Conservation (phyloP, 2,797 vertebrate species). For the Zalophus californianus region DNA sequence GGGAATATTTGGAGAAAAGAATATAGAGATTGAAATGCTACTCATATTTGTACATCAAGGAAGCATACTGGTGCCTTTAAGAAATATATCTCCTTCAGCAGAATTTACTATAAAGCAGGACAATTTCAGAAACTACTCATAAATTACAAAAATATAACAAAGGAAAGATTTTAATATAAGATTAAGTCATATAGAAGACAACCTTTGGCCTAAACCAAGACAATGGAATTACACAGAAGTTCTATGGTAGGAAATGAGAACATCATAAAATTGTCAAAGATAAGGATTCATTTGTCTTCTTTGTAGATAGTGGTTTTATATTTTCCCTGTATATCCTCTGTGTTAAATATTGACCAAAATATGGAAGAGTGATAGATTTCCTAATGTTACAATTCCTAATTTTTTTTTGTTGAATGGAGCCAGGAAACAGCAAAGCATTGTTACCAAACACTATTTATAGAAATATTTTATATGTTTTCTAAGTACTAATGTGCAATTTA, state of each 20-base stretch:
- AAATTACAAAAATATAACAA: slow-evolving; percentile 4
- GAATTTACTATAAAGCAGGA: not conserved
- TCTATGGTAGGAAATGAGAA: slow-evolving; percentile 29
- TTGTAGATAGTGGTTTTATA: not conserved
- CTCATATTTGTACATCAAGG: not conserved
- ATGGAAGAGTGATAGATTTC: slow-evolving; percentile 10
- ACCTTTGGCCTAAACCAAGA: not conserved
- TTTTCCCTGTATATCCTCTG: not conserved
- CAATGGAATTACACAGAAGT: not conserved
- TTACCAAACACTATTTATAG: not conserved
- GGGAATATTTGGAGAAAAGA: not conserved
- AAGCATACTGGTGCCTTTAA: not conserved
- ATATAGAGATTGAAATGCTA: not conserved
- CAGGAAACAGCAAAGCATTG: not conserved
- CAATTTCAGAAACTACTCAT: not conserved
- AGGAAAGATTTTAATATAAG: slow-evolving; percentile 21
- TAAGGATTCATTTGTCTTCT: not conserved
- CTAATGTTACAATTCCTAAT: not conserved
- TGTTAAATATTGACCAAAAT: slow-evolving; percentile 44
- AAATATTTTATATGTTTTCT: slow-evolving; percentile 26
- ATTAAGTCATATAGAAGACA: slow-evolving; percentile 30
- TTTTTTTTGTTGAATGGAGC: not conserved
- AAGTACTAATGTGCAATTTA: slow-evolving; percentile 31
- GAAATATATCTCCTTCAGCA: not conserved
- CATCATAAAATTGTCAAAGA: slow-evolving; percentile 33